phyloP scores from a whole-genome alignment of 2,113 vertebrate species.

The Pygoscelis adeliae region DNA sequence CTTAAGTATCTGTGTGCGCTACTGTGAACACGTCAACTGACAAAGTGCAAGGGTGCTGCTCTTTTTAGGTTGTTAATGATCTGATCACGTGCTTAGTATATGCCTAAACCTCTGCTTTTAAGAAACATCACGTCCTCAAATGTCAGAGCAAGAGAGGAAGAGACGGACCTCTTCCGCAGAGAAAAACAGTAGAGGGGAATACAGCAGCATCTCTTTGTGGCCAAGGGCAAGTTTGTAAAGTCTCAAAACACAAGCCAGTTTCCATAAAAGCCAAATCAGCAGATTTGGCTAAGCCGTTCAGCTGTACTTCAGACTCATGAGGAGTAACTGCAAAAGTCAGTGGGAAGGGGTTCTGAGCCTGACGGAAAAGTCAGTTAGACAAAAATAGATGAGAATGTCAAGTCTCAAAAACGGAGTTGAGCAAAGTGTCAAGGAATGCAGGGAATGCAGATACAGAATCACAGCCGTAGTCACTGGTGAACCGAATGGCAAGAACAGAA shows the following conservation, averaged over 20 bases:
- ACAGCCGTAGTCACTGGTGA: not conserved
- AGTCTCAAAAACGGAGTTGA: not conserved
- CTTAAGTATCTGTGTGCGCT: not conserved
- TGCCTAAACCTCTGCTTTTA: not conserved
- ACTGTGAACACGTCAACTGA: not conserved
- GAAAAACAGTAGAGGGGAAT: not conserved
- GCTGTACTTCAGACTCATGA: not conserved
- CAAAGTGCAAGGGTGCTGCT: not conserved
- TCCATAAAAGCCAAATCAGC: not conserved
- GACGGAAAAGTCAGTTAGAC: not conserved
- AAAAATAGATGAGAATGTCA: not conserved
- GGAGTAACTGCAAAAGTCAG: not conserved
- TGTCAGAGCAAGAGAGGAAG: not conserved
- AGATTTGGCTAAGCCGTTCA: not conserved
- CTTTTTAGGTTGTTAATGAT: not conserved
- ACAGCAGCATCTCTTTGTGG: not conserved
- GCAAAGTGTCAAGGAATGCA: not conserved
- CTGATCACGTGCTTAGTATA: not conserved
- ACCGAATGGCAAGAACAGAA: not conserved
- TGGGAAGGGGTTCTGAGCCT: not conserved
- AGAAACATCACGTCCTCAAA: rapidly evolving
- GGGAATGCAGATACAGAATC: not conserved
- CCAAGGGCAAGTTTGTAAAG: not conserved
- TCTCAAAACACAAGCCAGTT: not conserved
- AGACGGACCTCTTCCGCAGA: not conserved